These are phyloP conservation scores for Oxyteleia sp. DNA, from an alignment of 2,888 invertebrate genomes.

Conservation along the genomic window DNA sequence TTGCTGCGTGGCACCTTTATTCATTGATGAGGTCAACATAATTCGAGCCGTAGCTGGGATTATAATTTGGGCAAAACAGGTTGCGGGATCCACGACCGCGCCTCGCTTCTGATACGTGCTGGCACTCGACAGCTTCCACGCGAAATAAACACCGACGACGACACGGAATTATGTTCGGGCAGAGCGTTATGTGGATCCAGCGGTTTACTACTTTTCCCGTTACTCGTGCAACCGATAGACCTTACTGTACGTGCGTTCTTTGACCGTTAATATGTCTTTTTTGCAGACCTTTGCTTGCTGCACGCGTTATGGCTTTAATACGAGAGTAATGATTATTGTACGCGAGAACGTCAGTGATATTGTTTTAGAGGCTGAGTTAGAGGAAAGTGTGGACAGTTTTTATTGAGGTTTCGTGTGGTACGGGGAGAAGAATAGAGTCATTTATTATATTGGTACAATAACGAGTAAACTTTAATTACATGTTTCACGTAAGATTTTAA, in stretches of 20 bases:
- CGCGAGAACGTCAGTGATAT: constrained; percentile 15
- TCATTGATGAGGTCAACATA: constrained; percentile 53
- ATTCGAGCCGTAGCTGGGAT: constrained; percentile 64
- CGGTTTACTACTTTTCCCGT: constrained; percentile 69
- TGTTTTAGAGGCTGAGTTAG: neutral
- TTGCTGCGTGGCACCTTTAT: constrained; percentile 28
- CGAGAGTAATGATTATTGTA: constrained; percentile 31
- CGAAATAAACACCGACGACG: constrained; percentile 63
- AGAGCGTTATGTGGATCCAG: constrained; percentile 65
- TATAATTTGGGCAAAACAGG: constrained; percentile 75
- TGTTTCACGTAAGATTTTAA: too few species aligned
- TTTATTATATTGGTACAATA: neutral
- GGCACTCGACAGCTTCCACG: constrained; percentile 65
- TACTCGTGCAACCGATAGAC: constrained; percentile 54
- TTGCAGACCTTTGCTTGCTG: constrained; percentile 30
- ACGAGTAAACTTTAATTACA: neutral
- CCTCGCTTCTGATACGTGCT: constrained; percentile 74
- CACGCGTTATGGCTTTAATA: constrained; percentile 47
- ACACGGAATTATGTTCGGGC: constrained; percentile 67
- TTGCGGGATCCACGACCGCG: constrained; percentile 70
- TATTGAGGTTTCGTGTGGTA: neutral
- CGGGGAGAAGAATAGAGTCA: neutral
- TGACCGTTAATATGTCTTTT: constrained; percentile 60
- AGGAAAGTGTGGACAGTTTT: constrained; percentile 19
- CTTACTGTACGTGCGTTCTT: constrained; percentile 45